Conservation (phyloP, 2,797 vertebrate genomes). For the Carduelis carduelis region DNA sequence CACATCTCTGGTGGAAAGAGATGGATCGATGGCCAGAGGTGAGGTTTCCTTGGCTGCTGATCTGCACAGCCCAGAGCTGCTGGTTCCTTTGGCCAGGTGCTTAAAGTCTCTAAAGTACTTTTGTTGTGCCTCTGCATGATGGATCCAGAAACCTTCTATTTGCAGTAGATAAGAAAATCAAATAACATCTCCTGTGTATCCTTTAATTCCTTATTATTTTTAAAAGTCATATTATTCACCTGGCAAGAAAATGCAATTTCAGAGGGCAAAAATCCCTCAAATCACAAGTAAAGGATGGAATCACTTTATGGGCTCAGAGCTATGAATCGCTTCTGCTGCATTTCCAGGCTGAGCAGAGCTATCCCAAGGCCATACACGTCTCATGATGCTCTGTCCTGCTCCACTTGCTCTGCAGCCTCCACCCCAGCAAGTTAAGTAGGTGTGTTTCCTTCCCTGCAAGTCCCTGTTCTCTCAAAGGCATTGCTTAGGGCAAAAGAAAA, state of each 20-base stretch:
- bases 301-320: background rate
- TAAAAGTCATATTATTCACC: background rate
- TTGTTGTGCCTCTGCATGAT: rapidly evolving
- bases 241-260: background rate
- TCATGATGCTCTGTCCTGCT: background rate
- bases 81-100: background rate
- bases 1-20: background rate
- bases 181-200: background rate
- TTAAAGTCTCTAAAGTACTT: background rate
- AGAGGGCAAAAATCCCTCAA: background rate
- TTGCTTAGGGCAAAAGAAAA: background rate
- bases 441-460: background rate
- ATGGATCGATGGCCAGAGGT: rapidly evolving
- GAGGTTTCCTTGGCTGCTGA: background rate
- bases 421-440: rapidly evolving
- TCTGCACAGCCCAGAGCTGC: rapidly evolving
- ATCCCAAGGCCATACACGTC: background rate
- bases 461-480: background rate
- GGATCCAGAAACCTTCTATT: background rate
- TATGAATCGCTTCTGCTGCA: background rate
- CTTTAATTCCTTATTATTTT: background rate
- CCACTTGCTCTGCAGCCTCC: background rate
- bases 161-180: background rate
- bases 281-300: background rate
- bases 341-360: background rate